Evolutionary conservation across 2,797 vertebrate species (phyloP), one percentile per base, ranked within the genome.

Genomic region (Rhynchotus rufescens): DNA sequence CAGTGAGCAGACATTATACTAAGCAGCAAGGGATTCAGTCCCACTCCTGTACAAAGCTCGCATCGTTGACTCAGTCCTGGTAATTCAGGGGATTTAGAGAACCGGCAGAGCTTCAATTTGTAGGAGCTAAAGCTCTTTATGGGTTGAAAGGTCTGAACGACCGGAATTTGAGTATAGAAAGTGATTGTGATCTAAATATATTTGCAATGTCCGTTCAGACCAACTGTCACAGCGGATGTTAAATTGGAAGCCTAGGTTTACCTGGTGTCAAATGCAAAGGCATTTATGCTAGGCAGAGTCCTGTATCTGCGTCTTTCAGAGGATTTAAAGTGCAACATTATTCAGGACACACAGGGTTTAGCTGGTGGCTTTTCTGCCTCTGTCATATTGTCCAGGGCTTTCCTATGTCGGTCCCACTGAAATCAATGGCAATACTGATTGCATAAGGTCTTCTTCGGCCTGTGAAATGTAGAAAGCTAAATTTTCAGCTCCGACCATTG

Each of bases 171-270:
- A 94, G 75, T 88, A 84, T 25, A 80, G 80, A 94, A 93, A 88
- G 79, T 59, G 34, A 89, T 69, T 82, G 62, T 73, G 62, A 57
- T 54, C 54, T 57, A 85, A 95, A 91, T 92, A 72, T 76, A 93
- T 95, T 84, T 83, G 42, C 84, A 80, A 26, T 79, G 45, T 94
- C 86, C 80, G 56, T 80, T 93, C 78, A 66, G 69, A 93, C 88
- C 94, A 91, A 77, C 93, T 95, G 84, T 90, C 91, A 91, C 61
- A 77, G 83, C 66, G 38, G 65, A 69, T 94, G 91, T 94, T 93
- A 76, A 92, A 94, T 66, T 60, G 86, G 66, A 61, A 51, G 34
- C 38, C 77, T 1, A 1, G 73, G 66, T 89, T 91, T 80, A 84
- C 78, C 34, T 77, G 45, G 64, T 56, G 69, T 85, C 47, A 92